Evolutionary conservation across 1,140 invertebrate species (phyloP).

Genomic region (Dryas iulia): DNA sequence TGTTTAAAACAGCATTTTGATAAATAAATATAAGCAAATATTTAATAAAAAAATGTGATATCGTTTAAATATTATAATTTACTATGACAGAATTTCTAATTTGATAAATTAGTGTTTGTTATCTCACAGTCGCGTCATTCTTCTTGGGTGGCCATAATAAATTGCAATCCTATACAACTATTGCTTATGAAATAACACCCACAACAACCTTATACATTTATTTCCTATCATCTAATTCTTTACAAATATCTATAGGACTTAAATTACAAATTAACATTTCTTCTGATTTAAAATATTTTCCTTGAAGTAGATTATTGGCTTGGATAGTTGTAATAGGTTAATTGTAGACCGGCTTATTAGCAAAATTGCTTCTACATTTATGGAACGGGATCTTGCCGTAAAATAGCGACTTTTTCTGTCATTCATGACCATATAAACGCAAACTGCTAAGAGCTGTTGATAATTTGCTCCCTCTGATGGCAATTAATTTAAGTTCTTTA

Average conservation of each 20-base stretch:
- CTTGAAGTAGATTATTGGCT: too few species aligned
- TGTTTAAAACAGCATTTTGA: background rate
- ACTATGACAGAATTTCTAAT: background rate
- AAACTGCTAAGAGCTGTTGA: slow-evolving; percentile 14
- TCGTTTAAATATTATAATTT: background rate
- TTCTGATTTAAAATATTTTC: too few species aligned
- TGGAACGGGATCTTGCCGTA: slow-evolving; percentile 5
- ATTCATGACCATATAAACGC: slow-evolving; percentile 9
- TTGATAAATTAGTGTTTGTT: too few species aligned
- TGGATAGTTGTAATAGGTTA: background rate
- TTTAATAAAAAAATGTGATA: background rate
- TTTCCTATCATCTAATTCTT: background rate
- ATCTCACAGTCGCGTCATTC: slow-evolving; percentile 23
- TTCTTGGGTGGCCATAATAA: slow-evolving; percentile 20
- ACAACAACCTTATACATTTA: too few species aligned
- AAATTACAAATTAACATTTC: too few species aligned
- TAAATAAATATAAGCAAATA: background rate
- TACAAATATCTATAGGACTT: background rate
- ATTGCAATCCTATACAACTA: background rate
- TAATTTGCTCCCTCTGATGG: slow-evolving; percentile 21
- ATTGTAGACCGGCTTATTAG: background rate
- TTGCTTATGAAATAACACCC: too few species aligned
- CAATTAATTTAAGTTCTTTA: slow-evolving; percentile 29
- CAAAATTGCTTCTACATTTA: slow-evolving; percentile 6
- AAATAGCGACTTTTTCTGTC: slow-evolving; percentile 6